phyloP scores from a whole-genome alignment of 2,113 vertebrate genomes.

The Corvus cornix region DNA sequence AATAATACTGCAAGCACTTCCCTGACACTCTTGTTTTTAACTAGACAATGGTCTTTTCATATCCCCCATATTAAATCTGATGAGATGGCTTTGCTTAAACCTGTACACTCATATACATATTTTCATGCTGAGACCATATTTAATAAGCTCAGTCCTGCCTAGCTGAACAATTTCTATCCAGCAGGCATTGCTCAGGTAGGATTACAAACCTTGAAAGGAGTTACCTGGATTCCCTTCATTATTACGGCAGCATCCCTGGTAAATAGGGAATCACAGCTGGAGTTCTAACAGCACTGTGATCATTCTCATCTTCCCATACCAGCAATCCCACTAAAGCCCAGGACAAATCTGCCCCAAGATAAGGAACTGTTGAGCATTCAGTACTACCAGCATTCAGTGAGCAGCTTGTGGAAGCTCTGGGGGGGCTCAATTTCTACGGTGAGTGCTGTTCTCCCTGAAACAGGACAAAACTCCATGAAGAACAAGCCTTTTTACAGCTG shows the following conservation, averaged over 20 bases:
- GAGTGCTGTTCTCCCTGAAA: neutral
- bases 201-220: neutral
- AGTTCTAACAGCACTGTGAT: neutral
- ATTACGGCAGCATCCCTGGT: neutral
- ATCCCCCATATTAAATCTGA: neutral
- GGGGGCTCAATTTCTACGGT: neutral
- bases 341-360: neutral
- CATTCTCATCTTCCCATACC: neutral
- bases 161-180: neutral
- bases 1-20: neutral
- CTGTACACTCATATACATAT: neutral
- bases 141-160: neutral
- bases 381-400: neutral
- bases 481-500: neutral
- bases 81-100: neutral
- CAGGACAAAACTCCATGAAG: neutral
- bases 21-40: neutral
- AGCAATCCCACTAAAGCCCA: neutral
- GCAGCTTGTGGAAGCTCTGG: neutral
- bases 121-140: conserved; percentile 15
- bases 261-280: neutral
- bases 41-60: neutral
- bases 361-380: neutral
- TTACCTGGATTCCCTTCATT: neutral
- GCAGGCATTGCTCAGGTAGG: neutral